Evolutionary conservation across 2,113 vertebrate genomes (phyloP), one percentile per base, ranked within the genome.

Genomic region (Excalfactoria chinensis): DNA sequence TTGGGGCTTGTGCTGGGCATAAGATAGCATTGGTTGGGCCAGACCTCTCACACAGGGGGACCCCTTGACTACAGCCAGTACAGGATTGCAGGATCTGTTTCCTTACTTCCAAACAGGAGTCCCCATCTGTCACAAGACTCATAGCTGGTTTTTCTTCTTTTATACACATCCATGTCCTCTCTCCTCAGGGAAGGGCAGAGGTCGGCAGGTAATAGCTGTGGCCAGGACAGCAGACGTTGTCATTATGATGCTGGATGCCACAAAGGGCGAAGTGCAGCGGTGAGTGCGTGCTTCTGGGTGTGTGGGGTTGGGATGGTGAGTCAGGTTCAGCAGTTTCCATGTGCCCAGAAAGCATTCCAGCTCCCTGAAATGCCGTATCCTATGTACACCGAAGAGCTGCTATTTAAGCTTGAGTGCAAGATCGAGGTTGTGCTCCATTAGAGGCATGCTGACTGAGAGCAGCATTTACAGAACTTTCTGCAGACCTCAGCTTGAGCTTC

Each of bases 201-300:
- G 99, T 73, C 98, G 99, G 51, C 99, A 99, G 93, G 99, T 99
- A 92, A 99, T 99, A 2, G 99, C 99, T 5, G 99, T 99, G 60
- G 99, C 99, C 72, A 98, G 99, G 94, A 99, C 99, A 5, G 98
- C 99, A 11, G 99, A 99, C 0, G 99, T 99, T 0, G 99, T 99
- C 56, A 99, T 99, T 94, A 99, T 99, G 99, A 99, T 99, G 99
- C 95, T 99, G 97, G 99, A 99, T 37, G 99, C 99, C 94, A 99
- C 99, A 13, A 99, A 99, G 96, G 99, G 99, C 37, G 99, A 99
- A 56, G 98, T 99, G 11, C 99, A 99, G 97, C 99, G 99, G 99
- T 98, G 58, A 53, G 97, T 6, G 5, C 21, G 44, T 9, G 40
- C 75, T 72, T 5, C 37, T 76, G 89, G 22, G 66, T 4, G 0